These are phyloP conservation scores for Aurelia aurita complex sp. Pacific DNA, from an alignment of 30 jellyfish, hydroid and myxozoan species.

Conservation along the genomic window DNA sequence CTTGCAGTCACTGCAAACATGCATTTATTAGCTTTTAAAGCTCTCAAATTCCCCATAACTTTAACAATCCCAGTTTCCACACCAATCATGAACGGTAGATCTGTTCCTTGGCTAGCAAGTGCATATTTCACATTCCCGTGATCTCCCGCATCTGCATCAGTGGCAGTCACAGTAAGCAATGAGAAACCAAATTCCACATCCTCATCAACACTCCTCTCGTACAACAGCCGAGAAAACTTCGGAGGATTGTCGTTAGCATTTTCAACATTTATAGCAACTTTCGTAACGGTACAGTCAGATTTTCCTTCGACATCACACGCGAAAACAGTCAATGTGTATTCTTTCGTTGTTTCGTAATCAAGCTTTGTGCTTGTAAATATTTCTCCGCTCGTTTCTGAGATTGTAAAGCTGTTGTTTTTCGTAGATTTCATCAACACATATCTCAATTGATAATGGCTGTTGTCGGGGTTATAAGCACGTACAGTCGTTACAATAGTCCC, in stretches of 20 bases:
- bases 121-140: constrained; percentile 47
- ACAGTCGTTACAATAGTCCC: constrained; percentile 60
- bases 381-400: constrained; percentile 68
- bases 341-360: constrained; percentile 64
- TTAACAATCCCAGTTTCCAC: constrained; percentile 21
- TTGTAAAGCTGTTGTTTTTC: constrained; percentile 28
- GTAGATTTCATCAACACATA: constrained; percentile 52
- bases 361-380: constrained; percentile 31
- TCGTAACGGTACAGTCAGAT: constrained; percentile 73
- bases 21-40: neutral
- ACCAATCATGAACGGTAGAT: constrained; percentile 43
- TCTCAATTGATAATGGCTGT: constrained; percentile 21
- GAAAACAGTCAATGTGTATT: constrained; percentile 55
- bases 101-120: neutral
- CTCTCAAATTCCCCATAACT: constrained; percentile 2
- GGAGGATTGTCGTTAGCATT: constrained; percentile 84
- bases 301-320: constrained; percentile 80
- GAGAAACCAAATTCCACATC: constrained; percentile 25
- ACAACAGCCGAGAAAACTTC: constrained; percentile 23
- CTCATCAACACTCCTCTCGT: constrained; percentile 34
- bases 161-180: constrained; percentile 45
- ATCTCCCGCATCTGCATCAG: constrained; percentile 59
- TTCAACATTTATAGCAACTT: constrained; percentile 36
- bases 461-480: constrained; percentile 46
- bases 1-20: constrained; percentile 34